Conservation (phyloP, 1,140 invertebrate species). For the Drosophila ogumai region DNA sequence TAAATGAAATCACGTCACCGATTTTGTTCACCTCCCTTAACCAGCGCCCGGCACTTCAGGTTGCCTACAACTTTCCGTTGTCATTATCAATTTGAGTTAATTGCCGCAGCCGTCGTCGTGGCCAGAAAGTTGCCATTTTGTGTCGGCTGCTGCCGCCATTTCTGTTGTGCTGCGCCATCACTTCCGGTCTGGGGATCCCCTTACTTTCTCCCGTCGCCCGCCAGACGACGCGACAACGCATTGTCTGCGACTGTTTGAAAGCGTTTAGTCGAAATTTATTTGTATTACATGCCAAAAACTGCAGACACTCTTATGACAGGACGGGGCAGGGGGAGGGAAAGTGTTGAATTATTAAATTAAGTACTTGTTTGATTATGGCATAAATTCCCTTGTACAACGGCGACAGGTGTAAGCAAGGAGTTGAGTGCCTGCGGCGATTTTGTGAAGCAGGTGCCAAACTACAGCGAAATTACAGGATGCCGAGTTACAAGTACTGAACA, state of each 20-base stretch:
- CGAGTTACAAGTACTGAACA: neutral
- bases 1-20: constrained; percentile 75
- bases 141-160: constrained; percentile 17
- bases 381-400: constrained; percentile 33
- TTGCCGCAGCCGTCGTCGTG: constrained; percentile 53
- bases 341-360: constrained; percentile 70
- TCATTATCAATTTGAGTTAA: constrained; percentile 82
- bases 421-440: constrained; percentile 8
- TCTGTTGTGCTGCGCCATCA: constrained; percentile 42
- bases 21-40: constrained; percentile 16
- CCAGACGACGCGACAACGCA: constrained; percentile 32
- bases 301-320: constrained; percentile 20
- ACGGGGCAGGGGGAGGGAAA: neutral
- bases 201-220: neutral
- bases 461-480: neutral
- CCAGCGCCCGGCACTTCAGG: constrained; percentile 15
- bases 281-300: constrained; percentile 56
- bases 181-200: constrained; percentile 47
- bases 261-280: constrained; percentile 75
- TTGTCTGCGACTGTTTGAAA: constrained; percentile 65
- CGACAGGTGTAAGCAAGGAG: constrained; percentile 5
- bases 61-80: constrained; percentile 67
- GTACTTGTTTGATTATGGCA: constrained; percentile 36
- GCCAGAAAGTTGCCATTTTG: constrained; percentile 45
- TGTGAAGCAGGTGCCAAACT: neutral